Percentiles rank a stretch among this genome's conserved stretches.
Evolutionary conservation across 2,113 vertebrate genomes (phyloP).

Genomic region (Prochilodus magdalenae): DNA sequence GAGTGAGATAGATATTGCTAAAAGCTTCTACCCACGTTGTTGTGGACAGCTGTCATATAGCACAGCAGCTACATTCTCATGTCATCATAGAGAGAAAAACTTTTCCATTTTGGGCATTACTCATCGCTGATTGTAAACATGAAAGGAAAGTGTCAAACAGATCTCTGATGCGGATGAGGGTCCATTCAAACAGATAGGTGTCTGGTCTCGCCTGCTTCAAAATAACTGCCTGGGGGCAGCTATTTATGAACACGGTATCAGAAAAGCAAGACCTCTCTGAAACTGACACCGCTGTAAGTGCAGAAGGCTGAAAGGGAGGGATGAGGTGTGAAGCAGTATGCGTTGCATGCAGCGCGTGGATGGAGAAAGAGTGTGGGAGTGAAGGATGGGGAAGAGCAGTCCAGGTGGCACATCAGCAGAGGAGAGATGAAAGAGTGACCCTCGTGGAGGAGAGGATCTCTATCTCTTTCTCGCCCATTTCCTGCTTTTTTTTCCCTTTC

Average conservation of each 20-base stretch:
- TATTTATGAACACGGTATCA: not conserved
- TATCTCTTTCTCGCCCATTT: slow-evolving; percentile 29
- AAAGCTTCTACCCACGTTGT: not conserved
- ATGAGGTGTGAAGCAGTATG: not conserved
- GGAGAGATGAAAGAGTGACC: slow-evolving; percentile 41
- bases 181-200: not conserved
- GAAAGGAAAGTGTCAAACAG: not conserved
- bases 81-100: not conserved
- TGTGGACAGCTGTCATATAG: not conserved
- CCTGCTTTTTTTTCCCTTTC: not conserved
- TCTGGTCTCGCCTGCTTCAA: not conserved
- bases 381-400: slow-evolving; percentile 31
- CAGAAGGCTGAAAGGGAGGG: not conserved
- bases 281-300: slow-evolving; percentile 5
- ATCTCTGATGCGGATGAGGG: not conserved
- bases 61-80: not conserved
- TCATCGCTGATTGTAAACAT: not conserved
- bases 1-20: not conserved
- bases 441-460: slow-evolving; percentile 38
- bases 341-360: not conserved
- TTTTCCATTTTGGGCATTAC: not conserved
- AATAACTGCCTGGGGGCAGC: not conserved
- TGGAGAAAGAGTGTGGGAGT: slow-evolving; percentile 35
- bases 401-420: slow-evolving; percentile 39
- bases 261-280: not conserved